Conservation (phyloP, 2,113 vertebrate species). For the Scomber scombrus region DNA sequence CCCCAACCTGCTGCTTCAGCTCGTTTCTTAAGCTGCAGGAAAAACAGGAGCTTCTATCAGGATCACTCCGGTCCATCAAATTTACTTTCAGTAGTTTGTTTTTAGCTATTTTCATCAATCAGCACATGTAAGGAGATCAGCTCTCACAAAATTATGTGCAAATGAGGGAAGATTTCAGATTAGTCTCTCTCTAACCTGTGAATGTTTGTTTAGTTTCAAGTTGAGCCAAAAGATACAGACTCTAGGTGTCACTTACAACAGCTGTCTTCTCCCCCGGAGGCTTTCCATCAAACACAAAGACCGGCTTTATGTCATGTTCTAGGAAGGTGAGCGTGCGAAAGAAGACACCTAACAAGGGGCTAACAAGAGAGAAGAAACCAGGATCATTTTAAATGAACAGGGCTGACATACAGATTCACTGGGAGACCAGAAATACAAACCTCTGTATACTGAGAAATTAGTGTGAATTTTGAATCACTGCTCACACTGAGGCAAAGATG, state of each 20-base stretch:
- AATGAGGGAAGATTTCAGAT: neutral
- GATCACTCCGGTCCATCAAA: neutral
- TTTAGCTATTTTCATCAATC: neutral
- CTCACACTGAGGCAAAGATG: neutral
- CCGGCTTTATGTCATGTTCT: constrained; percentile 86
- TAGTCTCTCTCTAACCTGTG: neutral
- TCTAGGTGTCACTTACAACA: constrained; percentile 73
- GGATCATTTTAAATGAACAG: neutral
- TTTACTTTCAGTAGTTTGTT: neutral
- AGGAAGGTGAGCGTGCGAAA: constrained; percentile 85
- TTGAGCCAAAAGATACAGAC: neutral
- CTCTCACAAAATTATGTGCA: neutral
- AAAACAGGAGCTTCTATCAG: constrained; percentile 12
- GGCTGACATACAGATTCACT: neutral
- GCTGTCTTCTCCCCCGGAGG: constrained; percentile 81
- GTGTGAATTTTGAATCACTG: neutral
- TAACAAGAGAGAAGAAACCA: constrained; percentile 51
- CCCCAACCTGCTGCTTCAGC: constrained; percentile 74
- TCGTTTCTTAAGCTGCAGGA: constrained; percentile 82
- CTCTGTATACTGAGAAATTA: too few relatives aligned
- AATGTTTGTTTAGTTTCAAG: neutral
- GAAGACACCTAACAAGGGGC: constrained; percentile 82
- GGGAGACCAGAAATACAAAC: neutral
- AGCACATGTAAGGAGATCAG: neutral
- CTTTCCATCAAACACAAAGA: constrained; percentile 86